Base-by-base conservation (phyloP, 2,888 invertebrate species). In the Papilio gigon region DNA sequence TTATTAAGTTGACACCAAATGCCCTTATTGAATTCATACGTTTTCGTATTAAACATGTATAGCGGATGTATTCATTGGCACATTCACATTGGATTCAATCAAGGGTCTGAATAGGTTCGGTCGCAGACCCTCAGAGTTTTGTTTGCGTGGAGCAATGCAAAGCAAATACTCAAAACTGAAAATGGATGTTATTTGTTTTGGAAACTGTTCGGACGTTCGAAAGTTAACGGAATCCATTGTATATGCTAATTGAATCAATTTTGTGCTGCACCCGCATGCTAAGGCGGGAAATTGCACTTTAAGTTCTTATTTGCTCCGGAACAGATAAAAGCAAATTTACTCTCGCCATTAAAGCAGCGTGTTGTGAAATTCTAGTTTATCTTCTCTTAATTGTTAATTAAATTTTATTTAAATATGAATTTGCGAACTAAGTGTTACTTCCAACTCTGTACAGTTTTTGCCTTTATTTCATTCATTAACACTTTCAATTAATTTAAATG, bases 381-480 rank as follows among this genome's bases (percentile, higher is more conserved):
- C 53, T 37, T 50, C 12, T 14, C 63, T 35, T 50, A 50, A 50
- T 22, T 35, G 20, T 25, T 37, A 33, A 50, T 64, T 64, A 37
- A 30, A 30, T 50, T 64, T 64, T 64, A 64, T 60, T 60, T 40
- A 60, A 56, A 56, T 56, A 30, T 56, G 30, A 56, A 56, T 30
- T 56, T 56, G 9, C n/a, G n/a, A 56, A 56, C 27, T 17, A 30
- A 17, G 30, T 56, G 53, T 56, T 56, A 56, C 53, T 56, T 30
- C 30, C 30, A n/a, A 30, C 27, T 30, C 17, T 56, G 30, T n/a
- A 30, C 17, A 56, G 30, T 83, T 83, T 81, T 76, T 76, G 75
- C 80, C 79, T 61, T 61, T 12, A 72, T 70, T 70, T 68, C 64
- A 40, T 61, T 61, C 42, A 42, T 61, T 61, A 61, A 30, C 40